Evolutionary conservation across 2,113 vertebrate species (phyloP), one percentile per base, ranked within the genome.

Genomic region (Turnix velox): DNA sequence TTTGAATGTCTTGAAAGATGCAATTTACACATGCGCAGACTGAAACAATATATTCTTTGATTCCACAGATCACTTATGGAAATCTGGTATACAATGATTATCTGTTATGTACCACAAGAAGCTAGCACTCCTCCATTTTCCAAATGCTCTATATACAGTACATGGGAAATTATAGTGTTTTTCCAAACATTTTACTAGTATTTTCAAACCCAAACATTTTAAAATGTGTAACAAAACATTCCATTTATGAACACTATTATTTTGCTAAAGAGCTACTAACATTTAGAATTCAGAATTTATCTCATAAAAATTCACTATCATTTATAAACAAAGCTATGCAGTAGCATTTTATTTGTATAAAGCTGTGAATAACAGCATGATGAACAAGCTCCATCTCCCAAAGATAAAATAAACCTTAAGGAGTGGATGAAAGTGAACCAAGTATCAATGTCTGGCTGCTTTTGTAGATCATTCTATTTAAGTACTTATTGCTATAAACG

Each of bases 401-500:
- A 77, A 69, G 54, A 57, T 17, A 72, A 74, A 94, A 87, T 15
- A 79, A 72, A 55, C 45, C 18, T 59, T 14, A 49, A 77, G 46
- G 66, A 80, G 65, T 76, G 28, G 75, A 79, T 83, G 55, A 63
- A 63, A 91, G 40, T 27, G 49, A 77, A 71, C 30, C 43, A 92
- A 90, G 71, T 61, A 59, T n/a, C 7, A 42, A 65, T 81, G 86
- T 59, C 30, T 95, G 87, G 22, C 76, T 82, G 40, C 28, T 83
- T 97, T 92, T 92, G 58, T 59, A 89, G 85, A 68, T 92, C 61
- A 71, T 39, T 84, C 76, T 71, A 13, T 92, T 84, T 92, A 95
- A 81, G 69, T 77, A 42, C 84, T 96, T 88, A 90, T 42, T 94
- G 84, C 78, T 93, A 81, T 92, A 96, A 88, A 71, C 37, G n/a